phyloP scores from a whole-genome alignment of 2,888 invertebrate genomes.

The Allophyes oxyacanthae region DNA sequence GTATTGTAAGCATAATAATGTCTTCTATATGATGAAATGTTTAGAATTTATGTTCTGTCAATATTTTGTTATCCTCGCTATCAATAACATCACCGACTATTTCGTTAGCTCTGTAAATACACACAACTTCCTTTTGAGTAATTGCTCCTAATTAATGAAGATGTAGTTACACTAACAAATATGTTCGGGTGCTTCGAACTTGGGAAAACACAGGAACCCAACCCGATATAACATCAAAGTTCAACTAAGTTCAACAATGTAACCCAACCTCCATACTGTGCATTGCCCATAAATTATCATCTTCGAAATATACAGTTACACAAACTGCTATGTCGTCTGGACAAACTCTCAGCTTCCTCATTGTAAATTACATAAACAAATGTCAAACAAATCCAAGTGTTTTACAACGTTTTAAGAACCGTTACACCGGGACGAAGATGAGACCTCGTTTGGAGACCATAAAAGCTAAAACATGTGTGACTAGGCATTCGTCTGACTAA shows the following conservation, averaged over 20 bases:
- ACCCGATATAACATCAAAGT: slow-evolving; percentile 16
- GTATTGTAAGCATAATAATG: no score
- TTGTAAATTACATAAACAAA: slow-evolving; percentile 57
- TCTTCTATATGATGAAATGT: no score
- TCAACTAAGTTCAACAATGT: slow-evolving; percentile 45
- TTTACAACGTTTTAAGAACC: slow-evolving; percentile 49
- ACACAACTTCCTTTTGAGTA: background rate
- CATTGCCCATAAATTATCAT: slow-evolving; percentile 42
- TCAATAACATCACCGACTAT: background rate
- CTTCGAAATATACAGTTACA: slow-evolving; percentile 51
- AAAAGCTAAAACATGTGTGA: slow-evolving; percentile 40
- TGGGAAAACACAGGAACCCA: slow-evolving; percentile 9
- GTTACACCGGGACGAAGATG: slow-evolving; percentile 46
- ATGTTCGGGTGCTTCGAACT: background rate
- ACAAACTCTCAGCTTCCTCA: slow-evolving; percentile 39
- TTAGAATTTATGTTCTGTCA: no score
- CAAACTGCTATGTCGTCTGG: slow-evolving; percentile 37
- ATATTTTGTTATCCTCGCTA: no score
- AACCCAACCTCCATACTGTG: slow-evolving; percentile 22
- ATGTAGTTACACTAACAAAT: background rate
- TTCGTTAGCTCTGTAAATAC: no score
- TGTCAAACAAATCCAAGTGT: slow-evolving; percentile 54
- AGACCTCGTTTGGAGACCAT: slow-evolving; percentile 41
- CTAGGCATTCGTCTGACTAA: slow-evolving; percentile 37
- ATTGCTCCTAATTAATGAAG: background rate